Evolutionary conservation across 2,113 vertebrate genomes (phyloP), one percentile per base, ranked within the genome.

Genomic region (Chionodraco myersi): DNA sequence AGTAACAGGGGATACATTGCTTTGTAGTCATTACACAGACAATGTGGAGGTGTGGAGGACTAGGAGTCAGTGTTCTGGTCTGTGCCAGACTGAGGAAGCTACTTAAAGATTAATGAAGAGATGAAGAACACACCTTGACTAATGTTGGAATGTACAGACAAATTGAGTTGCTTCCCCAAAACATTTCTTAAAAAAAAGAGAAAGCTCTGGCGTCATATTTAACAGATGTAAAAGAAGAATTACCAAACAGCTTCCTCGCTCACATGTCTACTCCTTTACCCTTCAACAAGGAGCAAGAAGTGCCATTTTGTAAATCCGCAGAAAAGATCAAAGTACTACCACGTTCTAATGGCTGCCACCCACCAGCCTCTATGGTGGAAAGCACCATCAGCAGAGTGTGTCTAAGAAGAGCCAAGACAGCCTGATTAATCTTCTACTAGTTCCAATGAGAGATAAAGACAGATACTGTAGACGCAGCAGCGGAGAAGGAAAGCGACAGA

Each of bases 281-380:
- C 68, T 68, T 79, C 60, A 18, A 88, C 83, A 75, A 81, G 76
- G 60, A 88, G 61, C 87, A 74, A 58, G 68, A 83, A 89, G 85
- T 88, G 85, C 70, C 88, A 85, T 91, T 93, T 88, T 89, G 91
- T 90, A 93, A 93, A 92, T 86, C 88, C 57, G 36, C 71, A 84
- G 81, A 75, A 67, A 45, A 85, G 91, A 94, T 95, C 91, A 93
- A 94, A 94, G 91, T 73, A 69, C 71, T 84, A 85, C 86, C 85
- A 86, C 84, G 84, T 93, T 91, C 88, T 93, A 92, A 94, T 92
- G 84, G 86, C 83, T 90, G 90, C 89, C 86, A 89, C 84, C 91
- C 87, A 88, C 89, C 83, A 87, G 68, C 86, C 73, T 89, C 85
- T 87, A 72, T 79, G 78, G 79, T 79, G 78, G 85, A 91, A 85